These are phyloP conservation scores for Sesamia inferens DNA, from an alignment of 2,888 invertebrate genomes.

Conservation along the genomic window DNA sequence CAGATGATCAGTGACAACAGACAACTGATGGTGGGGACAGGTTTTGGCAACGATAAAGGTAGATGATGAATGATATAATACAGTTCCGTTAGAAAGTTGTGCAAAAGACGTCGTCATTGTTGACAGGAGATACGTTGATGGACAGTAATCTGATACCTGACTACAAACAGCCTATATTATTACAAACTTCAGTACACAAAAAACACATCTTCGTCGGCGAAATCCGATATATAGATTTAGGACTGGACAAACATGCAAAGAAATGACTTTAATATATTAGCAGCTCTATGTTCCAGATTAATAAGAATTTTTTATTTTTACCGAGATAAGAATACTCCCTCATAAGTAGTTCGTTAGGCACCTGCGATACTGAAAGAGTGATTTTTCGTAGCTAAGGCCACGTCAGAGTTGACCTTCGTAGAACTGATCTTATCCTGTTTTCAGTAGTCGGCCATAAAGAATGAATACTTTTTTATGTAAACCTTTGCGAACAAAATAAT, in stretches of 20 bases:
- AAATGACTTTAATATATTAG: conserved; percentile 22
- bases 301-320: not conserved
- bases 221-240: conserved; percentile 33
- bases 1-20: conserved; percentile 63
- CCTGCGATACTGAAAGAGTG: conserved; percentile 18
- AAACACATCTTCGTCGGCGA: conserved; percentile 6
- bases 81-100: conserved; percentile 55
- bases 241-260: conserved; percentile 9
- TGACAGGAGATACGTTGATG: conserved; percentile 49
- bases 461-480: conserved; percentile 10
- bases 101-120: conserved; percentile 44
- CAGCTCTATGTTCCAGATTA: not conserved
- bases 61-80: conserved; percentile 56
- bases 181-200: conserved; percentile 8
- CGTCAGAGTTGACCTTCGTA: conserved; percentile 6
- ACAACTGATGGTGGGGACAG: conserved; percentile 58
- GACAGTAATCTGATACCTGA: conserved; percentile 47
- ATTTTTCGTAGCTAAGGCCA: conserved; percentile 31
- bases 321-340: not conserved
- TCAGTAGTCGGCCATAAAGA: conserved; percentile 26
- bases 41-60: conserved; percentile 56
- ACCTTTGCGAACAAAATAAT: conserved; percentile 31
- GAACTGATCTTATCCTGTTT: conserved; percentile 19
- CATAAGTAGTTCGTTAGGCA: not conserved
- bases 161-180: conserved; percentile 26